A percentile compares a stretch with the other conserved stretches of the same genome.
Conservation (phyloP, 53 echinoderm and acorn worm genomes). For the Mesocentrotus franciscanus region DNA sequence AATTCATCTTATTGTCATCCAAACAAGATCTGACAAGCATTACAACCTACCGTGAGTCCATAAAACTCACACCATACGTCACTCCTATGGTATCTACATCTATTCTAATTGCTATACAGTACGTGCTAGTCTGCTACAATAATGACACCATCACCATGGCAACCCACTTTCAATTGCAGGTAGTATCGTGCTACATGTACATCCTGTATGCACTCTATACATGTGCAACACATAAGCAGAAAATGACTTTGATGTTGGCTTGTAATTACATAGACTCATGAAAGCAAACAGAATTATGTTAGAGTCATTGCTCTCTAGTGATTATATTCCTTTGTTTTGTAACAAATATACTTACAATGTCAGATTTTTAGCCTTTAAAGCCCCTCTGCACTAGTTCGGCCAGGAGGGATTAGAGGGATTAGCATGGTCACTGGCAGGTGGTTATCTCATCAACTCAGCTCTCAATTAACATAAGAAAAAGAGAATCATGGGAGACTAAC, state of each 20-base stretch:
- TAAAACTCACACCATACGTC: not conserved
- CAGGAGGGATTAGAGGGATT: too few species aligned
- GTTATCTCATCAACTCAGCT: too few species aligned
- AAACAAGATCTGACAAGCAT: not conserved
- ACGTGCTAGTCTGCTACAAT: not conserved
- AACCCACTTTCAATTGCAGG: not conserved
- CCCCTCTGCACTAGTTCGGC: too few species aligned
- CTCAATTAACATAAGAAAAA: too few species aligned
- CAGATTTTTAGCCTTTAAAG: too few species aligned
- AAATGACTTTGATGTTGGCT: not conserved
- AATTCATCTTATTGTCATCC: not conserved
- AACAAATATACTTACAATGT: too few species aligned
- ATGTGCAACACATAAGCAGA: not conserved
- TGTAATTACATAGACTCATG: not conserved
- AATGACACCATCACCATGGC: conserved; percentile 33
- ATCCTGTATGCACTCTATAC: not conserved
- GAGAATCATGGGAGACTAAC: too few species aligned
- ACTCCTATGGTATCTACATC: not conserved
- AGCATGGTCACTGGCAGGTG: too few species aligned
- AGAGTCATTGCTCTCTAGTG: not conserved
- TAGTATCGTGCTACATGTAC: not conserved
- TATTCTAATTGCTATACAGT: conserved; percentile 23
- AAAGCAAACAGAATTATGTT: not conserved
- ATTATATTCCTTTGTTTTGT: too few species aligned
- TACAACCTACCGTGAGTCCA: not conserved